Evolutionary conservation across 2,797 vertebrate genomes (phyloP).

Genomic region (Columba guinea): DNA sequence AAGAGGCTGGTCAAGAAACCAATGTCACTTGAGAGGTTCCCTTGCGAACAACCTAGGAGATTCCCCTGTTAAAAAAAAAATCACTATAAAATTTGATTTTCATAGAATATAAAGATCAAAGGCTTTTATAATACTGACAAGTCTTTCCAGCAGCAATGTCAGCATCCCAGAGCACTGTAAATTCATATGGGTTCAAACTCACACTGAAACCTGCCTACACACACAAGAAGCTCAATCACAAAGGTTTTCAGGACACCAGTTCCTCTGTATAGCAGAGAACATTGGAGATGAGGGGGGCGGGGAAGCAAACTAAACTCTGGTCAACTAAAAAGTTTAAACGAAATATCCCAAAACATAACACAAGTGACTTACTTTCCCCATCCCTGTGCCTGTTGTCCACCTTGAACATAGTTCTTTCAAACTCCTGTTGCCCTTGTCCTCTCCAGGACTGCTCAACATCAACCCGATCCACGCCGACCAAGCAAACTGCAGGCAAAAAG

Average conservation of each 20-base stretch:
- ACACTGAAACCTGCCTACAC: not conserved
- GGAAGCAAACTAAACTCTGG: not conserved
- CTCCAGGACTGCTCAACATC: not conserved
- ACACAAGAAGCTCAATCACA: rapidly evolving
- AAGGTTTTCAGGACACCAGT: not conserved
- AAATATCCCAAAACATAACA: not conserved
- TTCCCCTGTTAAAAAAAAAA: not conserved
- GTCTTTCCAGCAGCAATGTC: not conserved
- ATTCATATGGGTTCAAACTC: not conserved
- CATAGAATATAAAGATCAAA: not conserved
- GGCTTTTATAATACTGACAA: not conserved
- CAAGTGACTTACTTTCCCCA: not conserved
- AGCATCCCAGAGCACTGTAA: not conserved
- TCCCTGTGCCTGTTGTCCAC: not conserved
- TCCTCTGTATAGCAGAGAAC: not conserved
- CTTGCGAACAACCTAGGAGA: not conserved
- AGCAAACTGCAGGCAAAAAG: not conserved
- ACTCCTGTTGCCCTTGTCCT: not conserved
- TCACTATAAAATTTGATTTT: not conserved
- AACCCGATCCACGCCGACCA: not conserved
- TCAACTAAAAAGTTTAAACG: not conserved
- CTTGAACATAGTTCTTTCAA: not conserved
- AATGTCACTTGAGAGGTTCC: not conserved
- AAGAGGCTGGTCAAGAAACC: not conserved
- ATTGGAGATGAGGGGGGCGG: not conserved